Percentiles rank a stretch among this genome's conserved stretches.
Evolutionary conservation across 2,113 vertebrate genomes (phyloP).

Genomic region (Tringa solitaria): DNA sequence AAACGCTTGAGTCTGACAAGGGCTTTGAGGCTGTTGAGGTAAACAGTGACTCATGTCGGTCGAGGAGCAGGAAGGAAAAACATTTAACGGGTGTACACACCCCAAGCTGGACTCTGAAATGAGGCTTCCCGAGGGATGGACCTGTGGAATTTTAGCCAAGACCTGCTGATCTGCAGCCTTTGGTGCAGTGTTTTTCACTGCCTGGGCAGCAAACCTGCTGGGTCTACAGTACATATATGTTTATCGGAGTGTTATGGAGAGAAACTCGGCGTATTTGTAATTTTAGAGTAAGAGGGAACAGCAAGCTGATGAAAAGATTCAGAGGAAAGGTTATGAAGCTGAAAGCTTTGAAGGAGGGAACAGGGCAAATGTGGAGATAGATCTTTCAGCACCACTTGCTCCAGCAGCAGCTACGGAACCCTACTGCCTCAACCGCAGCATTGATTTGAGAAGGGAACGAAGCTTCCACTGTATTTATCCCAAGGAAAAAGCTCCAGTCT

Average conservation of each 20-base stretch:
- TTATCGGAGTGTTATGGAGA: neutral
- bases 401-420: neutral
- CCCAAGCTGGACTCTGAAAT: neutral
- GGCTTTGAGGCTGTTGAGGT: neutral
- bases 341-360: neutral
- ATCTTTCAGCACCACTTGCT: neutral
- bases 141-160: neutral
- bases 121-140: neutral
- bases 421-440: accelerated
- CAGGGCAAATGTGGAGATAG: neutral
- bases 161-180: neutral
- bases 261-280: neutral
- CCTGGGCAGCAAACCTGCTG: neutral
- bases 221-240: neutral
- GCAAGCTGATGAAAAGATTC: neutral
- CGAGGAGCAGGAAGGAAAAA: constrained; percentile 12
- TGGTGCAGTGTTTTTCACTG: neutral
- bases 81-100: accelerated
- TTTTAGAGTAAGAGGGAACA: neutral
- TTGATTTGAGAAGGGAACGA: neutral
- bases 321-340: neutral
- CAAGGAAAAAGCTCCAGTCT: neutral
- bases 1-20: neutral
- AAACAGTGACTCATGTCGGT: neutral
- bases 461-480: neutral